A percentile compares a stretch with the other conserved stretches of the same genome.
phyloP scores from a whole-genome alignment of 2,797 vertebrate genomes.

The Anisognathus igniventris region DNA sequence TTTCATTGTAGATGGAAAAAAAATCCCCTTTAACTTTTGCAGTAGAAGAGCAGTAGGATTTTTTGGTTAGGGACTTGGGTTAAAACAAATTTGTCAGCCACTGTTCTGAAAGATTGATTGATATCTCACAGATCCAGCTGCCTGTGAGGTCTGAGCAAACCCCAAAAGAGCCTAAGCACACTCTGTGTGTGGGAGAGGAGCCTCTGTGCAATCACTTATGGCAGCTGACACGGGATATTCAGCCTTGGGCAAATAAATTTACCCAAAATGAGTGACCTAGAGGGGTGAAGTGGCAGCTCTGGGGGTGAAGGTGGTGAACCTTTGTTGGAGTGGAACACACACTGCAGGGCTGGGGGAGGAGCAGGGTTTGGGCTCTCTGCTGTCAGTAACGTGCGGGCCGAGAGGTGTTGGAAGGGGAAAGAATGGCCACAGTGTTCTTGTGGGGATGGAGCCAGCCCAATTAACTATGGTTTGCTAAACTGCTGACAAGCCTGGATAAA shows the following conservation, averaged over 20 bases:
- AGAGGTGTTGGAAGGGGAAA: not conserved
- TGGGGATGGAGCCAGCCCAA: not conserved
- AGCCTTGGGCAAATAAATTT: not conserved
- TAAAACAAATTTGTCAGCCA: not conserved
- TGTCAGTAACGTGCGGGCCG: accelerated
- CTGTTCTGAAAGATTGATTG: not conserved
- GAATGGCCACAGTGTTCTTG: not conserved
- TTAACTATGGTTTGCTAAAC: not conserved
- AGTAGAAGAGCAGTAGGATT: not conserved
- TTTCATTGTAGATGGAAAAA: not conserved
- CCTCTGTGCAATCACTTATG: not conserved
- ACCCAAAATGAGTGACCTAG: not conserved
- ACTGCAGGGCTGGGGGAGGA: not conserved
- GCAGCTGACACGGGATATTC: not conserved
- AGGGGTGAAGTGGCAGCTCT: not conserved
- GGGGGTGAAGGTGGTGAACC: not conserved
- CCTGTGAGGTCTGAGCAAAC: constrained; percentile 42
- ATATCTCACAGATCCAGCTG: not conserved
- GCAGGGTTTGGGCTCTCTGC: not conserved
- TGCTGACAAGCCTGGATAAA: constrained; percentile 25
- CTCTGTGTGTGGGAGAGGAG: constrained; percentile 27
- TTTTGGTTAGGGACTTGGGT: not conserved
- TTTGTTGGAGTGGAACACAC: not conserved
- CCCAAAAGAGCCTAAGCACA: constrained; percentile 13
- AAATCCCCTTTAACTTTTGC: not conserved